phyloP scores from a whole-genome alignment of 1,140 invertebrate genomes.

The Triops cancriformis region DNA sequence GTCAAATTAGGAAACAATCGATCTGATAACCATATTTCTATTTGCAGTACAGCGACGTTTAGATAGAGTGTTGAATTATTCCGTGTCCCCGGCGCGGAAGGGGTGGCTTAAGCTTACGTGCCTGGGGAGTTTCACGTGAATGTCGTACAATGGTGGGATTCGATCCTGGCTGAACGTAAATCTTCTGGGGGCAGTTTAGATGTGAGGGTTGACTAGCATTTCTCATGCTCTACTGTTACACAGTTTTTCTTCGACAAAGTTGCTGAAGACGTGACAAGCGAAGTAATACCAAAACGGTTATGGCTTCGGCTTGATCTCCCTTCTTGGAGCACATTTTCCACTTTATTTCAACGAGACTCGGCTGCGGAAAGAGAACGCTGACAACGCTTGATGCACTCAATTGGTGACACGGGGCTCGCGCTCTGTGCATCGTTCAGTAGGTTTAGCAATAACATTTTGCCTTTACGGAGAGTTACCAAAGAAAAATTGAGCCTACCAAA shows the following conservation, averaged over 20 bases:
- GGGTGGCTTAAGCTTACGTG: not conserved
- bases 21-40: not conserved
- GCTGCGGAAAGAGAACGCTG: not conserved
- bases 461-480: not conserved
- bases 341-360: not conserved
- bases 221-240: slow-evolving; percentile 2
- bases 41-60: not conserved
- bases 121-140: not conserved
- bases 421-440: not conserved
- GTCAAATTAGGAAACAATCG: slow-evolving; percentile 5
- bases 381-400: not conserved
- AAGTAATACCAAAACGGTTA: slow-evolving; percentile 7
- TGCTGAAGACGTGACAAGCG: not conserved
- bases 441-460: not conserved
- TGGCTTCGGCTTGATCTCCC: slow-evolving; percentile 3
- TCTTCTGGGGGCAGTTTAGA: slow-evolving; percentile 9
- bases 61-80: slow-evolving; percentile 1
- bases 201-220: not conserved
- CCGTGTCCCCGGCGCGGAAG: not conserved
- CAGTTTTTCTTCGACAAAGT: slow-evolving; percentile 1
- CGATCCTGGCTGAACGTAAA: not conserved
- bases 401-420: not conserved
- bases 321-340: not conserved
- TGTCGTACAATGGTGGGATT: not conserved
- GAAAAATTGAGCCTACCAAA: too few relatives aligned